Evolutionary conservation across 2,797 vertebrate species (phyloP).

Genomic region (Poecilia velifera): DNA sequence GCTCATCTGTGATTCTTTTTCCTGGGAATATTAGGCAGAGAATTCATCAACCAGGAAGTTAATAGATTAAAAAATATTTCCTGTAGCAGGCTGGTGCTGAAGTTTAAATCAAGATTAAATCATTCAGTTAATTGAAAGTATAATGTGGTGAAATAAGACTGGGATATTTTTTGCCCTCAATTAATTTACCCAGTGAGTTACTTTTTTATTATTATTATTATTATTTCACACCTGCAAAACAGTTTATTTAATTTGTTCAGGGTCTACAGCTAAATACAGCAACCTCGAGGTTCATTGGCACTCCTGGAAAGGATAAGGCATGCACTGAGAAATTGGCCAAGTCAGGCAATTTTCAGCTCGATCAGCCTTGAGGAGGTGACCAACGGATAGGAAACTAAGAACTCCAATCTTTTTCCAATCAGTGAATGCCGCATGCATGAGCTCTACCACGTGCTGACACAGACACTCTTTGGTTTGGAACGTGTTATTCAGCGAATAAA

Average conservation of each 20-base stretch:
- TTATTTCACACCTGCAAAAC: conserved; percentile 40
- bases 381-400: neutral
- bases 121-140: conserved; percentile 35
- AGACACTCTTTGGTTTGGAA: neutral
- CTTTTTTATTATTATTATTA: conserved; percentile 27
- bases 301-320: neutral
- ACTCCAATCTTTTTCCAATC: neutral
- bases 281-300: neutral
- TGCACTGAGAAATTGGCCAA: neutral
- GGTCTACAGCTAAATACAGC: conserved; percentile 7
- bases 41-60: conserved; percentile 23
- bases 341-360: neutral
- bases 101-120: conserved; percentile 35
- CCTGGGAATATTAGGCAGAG: conserved; percentile 14
- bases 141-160: conserved; percentile 28
- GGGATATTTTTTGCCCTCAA: conserved; percentile 23
- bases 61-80: conserved; percentile 18
- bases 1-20: conserved; percentile 34
- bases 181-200: conserved; percentile 46
- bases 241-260: conserved; percentile 34
- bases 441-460: neutral
- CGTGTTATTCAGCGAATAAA: neutral
- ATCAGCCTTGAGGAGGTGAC: neutral
- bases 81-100: conserved; percentile 28
- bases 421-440: neutral